Conservation (phyloP, 2,113 vertebrate species). For the Neogale vison region DNA sequence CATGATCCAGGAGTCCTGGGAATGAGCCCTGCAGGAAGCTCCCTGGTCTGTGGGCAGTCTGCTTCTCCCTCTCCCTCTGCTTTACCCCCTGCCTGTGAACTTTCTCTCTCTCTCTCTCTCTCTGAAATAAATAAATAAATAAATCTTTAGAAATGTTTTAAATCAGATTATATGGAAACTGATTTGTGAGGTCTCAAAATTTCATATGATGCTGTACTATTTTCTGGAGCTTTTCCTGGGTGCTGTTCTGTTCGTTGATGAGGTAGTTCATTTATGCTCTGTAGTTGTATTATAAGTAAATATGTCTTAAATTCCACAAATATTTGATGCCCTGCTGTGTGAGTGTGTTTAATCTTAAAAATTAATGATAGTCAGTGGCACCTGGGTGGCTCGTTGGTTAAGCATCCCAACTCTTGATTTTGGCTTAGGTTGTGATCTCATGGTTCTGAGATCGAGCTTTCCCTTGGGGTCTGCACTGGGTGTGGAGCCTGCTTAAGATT, state of each 20-base stretch:
- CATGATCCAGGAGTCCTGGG: too few relatives aligned
- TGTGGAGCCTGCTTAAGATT: not conserved
- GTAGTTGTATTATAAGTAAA: not conserved
- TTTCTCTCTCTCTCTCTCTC: too few relatives aligned
- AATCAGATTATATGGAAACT: not conserved
- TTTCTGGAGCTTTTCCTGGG: not conserved
- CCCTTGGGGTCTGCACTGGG: not conserved
- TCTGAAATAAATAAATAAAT: too few relatives aligned
- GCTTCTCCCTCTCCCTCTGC: too few relatives aligned
- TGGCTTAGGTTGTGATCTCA: not conserved
- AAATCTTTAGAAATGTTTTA: not conserved
- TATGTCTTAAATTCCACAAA: not conserved
- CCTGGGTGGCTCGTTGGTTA: not conserved
- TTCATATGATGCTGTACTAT: not conserved
- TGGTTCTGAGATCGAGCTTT: not conserved
- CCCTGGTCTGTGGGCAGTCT: too few relatives aligned
- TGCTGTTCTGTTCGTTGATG: not conserved
- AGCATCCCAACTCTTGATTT: not conserved
- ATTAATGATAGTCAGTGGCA: not conserved
- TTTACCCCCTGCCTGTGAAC: too few relatives aligned
- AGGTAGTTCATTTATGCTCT: not conserved
- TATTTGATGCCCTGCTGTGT: not conserved
- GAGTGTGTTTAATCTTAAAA: constrained; percentile 32
- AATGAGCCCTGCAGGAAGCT: too few relatives aligned
- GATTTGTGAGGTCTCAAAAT: not conserved